Percentiles rank a stretch among this genome's conserved stretches.
Conservation (phyloP, 2,113 vertebrate genomes). For the Gobio gobio region DNA sequence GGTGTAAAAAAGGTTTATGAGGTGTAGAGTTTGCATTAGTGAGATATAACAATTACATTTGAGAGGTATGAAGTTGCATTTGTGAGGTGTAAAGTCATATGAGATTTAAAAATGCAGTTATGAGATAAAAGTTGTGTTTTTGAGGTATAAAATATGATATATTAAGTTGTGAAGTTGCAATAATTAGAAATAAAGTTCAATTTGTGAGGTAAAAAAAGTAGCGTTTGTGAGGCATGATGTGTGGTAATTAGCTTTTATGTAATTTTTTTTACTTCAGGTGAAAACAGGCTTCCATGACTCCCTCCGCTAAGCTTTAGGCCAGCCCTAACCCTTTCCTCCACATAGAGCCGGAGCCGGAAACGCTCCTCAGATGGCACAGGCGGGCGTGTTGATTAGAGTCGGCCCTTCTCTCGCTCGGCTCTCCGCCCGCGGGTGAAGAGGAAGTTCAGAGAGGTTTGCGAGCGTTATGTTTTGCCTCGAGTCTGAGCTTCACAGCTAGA, state of each 20-base stretch:
- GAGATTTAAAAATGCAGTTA: too few species aligned
- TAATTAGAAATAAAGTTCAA: too few species aligned
- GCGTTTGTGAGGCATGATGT: not conserved
- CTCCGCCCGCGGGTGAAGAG: conserved; percentile 17
- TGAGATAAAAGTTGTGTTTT: too few species aligned
- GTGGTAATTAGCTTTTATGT: not conserved
- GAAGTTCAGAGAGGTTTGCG: conserved; percentile 23
- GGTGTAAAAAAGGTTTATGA: too few species aligned
- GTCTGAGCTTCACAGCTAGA: conserved; percentile 41
- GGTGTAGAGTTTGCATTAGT: too few species aligned
- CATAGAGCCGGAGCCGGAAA: not conserved
- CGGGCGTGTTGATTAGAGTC: conserved; percentile 29
- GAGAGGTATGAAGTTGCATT: too few species aligned
- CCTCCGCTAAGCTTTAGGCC: not conserved
- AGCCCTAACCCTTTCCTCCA: conserved; percentile 8
- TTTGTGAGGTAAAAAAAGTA: too few species aligned
- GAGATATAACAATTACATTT: too few species aligned
- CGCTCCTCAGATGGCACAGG: not conserved
- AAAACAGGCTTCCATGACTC: not conserved
- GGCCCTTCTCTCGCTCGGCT: not conserved
- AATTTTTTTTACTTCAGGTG: not conserved
- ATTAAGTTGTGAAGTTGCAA: too few species aligned
- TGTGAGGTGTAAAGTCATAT: too few species aligned
- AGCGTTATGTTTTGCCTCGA: conserved; percentile 35
- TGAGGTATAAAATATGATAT: too few species aligned